phyloP scores from a whole-genome alignment of 2,888 invertebrate species.

The Trimorus sp. region DNA sequence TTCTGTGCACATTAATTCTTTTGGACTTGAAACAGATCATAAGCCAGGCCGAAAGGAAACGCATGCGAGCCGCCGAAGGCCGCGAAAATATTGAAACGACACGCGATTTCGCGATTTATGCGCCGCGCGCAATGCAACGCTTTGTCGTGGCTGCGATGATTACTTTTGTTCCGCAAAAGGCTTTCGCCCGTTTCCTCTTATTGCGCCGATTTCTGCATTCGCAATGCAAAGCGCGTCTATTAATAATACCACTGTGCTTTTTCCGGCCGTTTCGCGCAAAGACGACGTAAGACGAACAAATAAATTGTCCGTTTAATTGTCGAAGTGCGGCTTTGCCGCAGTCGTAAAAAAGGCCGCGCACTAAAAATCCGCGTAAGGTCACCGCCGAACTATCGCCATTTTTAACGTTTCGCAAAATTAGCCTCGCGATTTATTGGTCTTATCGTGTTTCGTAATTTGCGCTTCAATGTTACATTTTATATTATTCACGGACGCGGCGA shows the following conservation, averaged over 20 bases:
- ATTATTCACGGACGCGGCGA: background rate
- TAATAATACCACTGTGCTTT: slow-evolving; percentile 13
- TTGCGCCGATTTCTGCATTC: slow-evolving; percentile 22
- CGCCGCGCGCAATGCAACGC: slow-evolving; percentile 24
- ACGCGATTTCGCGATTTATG: slow-evolving; percentile 55
- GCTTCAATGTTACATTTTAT: slow-evolving; percentile 2
- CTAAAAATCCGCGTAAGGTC: slow-evolving; percentile 22
- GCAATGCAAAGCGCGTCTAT: slow-evolving; percentile 32
- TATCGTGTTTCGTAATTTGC: slow-evolving; percentile 10
- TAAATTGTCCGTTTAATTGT: slow-evolving; percentile 30
- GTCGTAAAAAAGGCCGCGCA: slow-evolving; percentile 21
- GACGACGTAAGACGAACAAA: slow-evolving; percentile 15
- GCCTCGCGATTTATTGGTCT: slow-evolving; percentile 14
- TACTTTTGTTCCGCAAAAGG: slow-evolving; percentile 20
- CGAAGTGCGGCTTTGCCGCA: slow-evolving; percentile 32
- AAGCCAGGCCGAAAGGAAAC: slow-evolving; percentile 8
- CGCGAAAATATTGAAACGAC: slow-evolving; percentile 43
- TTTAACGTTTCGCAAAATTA: slow-evolving; percentile 31
- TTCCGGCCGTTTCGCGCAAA: slow-evolving; percentile 13
- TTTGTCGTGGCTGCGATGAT: slow-evolving; percentile 33
- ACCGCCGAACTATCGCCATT: slow-evolving; percentile 1
- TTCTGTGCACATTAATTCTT: no score
- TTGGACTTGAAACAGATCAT: background rate
- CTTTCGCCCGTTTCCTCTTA: slow-evolving; percentile 7
- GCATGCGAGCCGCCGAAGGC: slow-evolving; percentile 36